Evolutionary conservation across 2,797 vertebrate genomes (phyloP), one percentile per base, ranked within the genome.

Genomic region (Phylloscopus collybita): DNA sequence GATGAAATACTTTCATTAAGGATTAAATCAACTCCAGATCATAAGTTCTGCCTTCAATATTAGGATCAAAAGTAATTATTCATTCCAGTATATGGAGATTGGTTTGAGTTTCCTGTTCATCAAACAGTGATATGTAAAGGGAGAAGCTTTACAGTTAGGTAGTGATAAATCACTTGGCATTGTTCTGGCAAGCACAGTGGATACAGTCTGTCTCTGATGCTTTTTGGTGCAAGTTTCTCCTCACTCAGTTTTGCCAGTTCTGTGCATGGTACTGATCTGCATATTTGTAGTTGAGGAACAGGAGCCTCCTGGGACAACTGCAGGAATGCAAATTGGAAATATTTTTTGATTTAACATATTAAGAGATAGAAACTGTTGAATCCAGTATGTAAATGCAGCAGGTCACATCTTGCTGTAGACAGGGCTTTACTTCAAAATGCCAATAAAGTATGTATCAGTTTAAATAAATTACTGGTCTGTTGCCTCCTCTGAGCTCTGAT

Each of bases 1-100:
- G 64, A 76, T 96, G 73, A 93, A 94, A 91, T 93, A 49, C 56
- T 94, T 95, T 54, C 64, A 59, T 80, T 62, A 78, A 94, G 72
- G 62, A 80, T 90, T 96, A 92, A 86, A 82, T 94, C 64, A 89
- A 75, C 47, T 94, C 50, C 47, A 71, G 83, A 82, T 85, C 40
- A 1, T 67, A 80, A 88, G 36, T 93, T 53, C 26, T 86, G 60
- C 51, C 69, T 92, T 92, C 74, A 91, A 38, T 92, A 75, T 79
- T 83, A 45, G 51, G 62, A 90, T 72, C 22, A 56, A 42, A 91
- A 66, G 65, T 90, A 74, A 79, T 91, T 78, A 80, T 50, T 83
- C 50, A 70, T 92, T 90, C 44, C 19, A 47, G 8, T 30, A 12
- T 56, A 26, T 57, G 67, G 50, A 66, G n/a, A 69, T 40, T 83